These are phyloP conservation scores for Heliocidaris erythrogramma DNA, from an alignment of 35 echinoderm and acorn worm species.

Conservation along the genomic window DNA sequence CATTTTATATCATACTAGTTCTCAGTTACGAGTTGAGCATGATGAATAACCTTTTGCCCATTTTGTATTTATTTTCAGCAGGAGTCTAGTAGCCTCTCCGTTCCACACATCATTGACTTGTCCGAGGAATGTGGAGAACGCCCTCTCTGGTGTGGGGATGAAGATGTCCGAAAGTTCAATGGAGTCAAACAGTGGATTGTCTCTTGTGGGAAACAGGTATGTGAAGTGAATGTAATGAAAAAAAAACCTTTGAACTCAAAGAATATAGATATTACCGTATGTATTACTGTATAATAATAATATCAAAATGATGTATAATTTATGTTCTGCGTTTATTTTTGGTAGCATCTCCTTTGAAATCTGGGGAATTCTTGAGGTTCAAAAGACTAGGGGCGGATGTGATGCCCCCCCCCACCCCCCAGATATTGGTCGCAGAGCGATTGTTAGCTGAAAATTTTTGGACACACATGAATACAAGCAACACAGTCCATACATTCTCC, in stretches of 20 bases:
- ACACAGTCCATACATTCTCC: no score
- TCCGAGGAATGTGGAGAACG: not conserved
- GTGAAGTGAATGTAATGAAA: not conserved
- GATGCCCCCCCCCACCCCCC: not conserved
- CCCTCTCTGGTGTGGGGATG: conserved; percentile 29
- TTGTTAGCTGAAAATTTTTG: not conserved
- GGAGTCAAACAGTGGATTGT: not conserved
- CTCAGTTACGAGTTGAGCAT: no score
- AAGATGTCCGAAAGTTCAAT: not conserved
- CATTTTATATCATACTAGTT: no score
- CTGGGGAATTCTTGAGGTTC: not conserved
- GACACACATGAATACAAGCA: no score
- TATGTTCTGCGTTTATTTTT: no score
- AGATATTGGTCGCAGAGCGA: not conserved
- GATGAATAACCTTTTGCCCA: no score
- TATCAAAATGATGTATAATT: no score
- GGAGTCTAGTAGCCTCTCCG: not conserved
- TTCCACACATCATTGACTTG: not conserved
- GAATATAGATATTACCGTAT: not conserved
- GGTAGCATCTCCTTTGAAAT: not conserved
- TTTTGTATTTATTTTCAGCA: not conserved
- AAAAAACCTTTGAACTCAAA: not conserved
- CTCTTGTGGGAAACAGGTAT: not conserved
- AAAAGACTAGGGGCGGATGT: not conserved
- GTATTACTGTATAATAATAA: not conserved